These are phyloP conservation scores for Tetramorium simillimum DNA, from an alignment of 1,140 invertebrate genomes.

Conservation along the genomic window DNA sequence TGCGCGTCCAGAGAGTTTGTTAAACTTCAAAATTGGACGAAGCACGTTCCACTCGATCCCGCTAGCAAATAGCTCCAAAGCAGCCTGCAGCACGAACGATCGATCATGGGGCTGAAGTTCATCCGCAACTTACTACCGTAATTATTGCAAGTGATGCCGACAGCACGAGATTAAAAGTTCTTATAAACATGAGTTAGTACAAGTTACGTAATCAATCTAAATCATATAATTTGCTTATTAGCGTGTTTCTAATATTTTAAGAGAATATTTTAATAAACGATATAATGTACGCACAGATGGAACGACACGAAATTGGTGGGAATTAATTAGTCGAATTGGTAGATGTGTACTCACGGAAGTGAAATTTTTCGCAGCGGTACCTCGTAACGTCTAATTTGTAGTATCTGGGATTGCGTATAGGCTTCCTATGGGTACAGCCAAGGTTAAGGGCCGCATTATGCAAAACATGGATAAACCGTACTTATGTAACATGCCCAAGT, in stretches of 20 bases:
- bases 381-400: conserved; percentile 25
- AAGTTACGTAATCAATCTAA: conserved; percentile 50
- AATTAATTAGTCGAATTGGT: conserved; percentile 4
- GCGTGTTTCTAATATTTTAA: conserved; percentile 30
- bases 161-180: conserved; percentile 63
- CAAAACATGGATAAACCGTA: conserved; percentile 54
- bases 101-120: conserved; percentile 63
- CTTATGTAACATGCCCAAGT: conserved; percentile 40
- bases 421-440: not conserved
- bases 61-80: conserved; percentile 62
- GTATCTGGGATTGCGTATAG: not conserved
- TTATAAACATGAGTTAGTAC: conserved; percentile 50
- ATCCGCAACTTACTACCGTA: conserved; percentile 69
- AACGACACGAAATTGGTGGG: not conserved
- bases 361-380: no score
- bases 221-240: conserved; percentile 46
- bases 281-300: no score
- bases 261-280: conserved; percentile 19
- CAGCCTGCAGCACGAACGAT: conserved; percentile 59
- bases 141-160: conserved; percentile 70
- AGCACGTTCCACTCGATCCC: conserved; percentile 63
- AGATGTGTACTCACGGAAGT: not conserved
- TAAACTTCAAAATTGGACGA: conserved; percentile 72
- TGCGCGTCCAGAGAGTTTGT: conserved; percentile 65
- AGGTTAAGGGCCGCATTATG: conserved; percentile 56